Conservation (phyloP, 1,140 invertebrate genomes). For the Melanaphis sacchari region DNA sequence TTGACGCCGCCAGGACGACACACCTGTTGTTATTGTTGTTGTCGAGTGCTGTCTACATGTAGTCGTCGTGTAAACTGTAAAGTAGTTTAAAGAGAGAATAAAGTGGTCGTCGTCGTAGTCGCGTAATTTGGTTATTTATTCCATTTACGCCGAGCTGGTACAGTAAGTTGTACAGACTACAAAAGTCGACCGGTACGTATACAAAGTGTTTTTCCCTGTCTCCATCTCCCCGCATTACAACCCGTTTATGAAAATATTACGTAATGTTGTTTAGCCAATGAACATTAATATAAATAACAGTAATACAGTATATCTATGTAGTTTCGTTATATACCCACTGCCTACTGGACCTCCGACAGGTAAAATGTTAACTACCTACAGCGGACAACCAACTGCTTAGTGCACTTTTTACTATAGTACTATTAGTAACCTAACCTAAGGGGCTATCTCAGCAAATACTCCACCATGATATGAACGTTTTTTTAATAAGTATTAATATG, state of each 20-base stretch:
- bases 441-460: neutral
- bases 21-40: neutral
- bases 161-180: neutral
- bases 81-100: neutral
- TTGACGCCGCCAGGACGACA: neutral
- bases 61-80: neutral
- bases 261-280: neutral
- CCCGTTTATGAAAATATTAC: neutral
- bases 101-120: neutral
- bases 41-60: neutral
- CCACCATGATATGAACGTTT: neutral
- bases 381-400: neutral
- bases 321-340: no score
- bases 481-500: neutral
- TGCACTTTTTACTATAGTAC: neutral
- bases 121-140: neutral
- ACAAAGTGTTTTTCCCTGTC: neutral
- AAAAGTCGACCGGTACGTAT: neutral
- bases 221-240: neutral
- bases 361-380: neutral
- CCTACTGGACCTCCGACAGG: neutral
- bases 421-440: no score
- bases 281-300: neutral
- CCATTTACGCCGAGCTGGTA: neutral
- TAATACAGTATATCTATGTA: neutral